Evolutionary conservation across 2,888 invertebrate genomes (phyloP).

Genomic region (Pristionchus arcanus): DNA sequence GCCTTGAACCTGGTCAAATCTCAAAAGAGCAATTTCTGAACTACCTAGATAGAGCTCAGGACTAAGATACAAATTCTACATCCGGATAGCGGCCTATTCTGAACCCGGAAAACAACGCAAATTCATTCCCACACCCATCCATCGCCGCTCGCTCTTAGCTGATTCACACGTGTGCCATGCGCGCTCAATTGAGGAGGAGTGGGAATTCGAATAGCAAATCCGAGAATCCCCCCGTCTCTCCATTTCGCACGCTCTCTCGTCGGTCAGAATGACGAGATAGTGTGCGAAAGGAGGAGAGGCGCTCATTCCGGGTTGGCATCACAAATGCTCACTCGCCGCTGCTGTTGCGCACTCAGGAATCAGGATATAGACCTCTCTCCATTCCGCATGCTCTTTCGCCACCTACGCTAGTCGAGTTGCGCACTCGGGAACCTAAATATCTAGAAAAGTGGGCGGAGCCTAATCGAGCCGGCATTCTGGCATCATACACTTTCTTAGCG

Average conservation of each 20-base stretch:
- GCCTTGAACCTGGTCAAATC: no score
- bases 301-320: no score
- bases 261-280: no score
- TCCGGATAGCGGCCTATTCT: no score
- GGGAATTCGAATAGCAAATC: background rate
- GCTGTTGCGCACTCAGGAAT: no score
- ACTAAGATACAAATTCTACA: no score
- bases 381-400: background rate
- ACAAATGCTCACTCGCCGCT: no score
- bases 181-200: background rate
- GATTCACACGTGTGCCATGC: background rate
- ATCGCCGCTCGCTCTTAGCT: background rate
- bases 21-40: no score
- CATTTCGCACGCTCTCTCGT: background rate
- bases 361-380: no score
- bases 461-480: background rate
- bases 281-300: no score
- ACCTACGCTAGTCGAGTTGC: no score
- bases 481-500: background rate
- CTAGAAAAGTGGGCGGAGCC: slow-evolving; percentile 20
- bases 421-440: background rate
- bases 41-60: no score
- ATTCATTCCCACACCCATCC: background rate
- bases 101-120: background rate
- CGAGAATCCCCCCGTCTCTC: background rate